A percentile compares a stretch with the other conserved stretches of the same genome.
Evolutionary conservation across 2,797 vertebrate species (phyloP).

Genomic region (Enteromius anoplus): DNA sequence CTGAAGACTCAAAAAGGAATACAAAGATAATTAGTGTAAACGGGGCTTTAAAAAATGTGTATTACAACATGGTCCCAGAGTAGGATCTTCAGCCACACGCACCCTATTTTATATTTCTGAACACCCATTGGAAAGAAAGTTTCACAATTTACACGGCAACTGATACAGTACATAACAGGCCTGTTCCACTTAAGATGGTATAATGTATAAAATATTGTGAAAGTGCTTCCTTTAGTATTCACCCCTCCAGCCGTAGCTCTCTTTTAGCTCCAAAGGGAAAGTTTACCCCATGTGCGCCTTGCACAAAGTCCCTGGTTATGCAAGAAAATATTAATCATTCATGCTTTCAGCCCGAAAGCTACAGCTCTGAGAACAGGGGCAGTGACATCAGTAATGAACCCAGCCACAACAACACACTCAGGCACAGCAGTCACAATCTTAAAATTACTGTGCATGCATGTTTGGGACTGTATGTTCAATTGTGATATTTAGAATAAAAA

Average conservation of each 20-base stretch:
- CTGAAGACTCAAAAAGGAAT: background rate
- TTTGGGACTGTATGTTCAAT: background rate
- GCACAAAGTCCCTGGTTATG: conserved; percentile 43
- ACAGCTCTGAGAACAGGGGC: conserved; percentile 27
- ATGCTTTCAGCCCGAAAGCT: conserved; percentile 35
- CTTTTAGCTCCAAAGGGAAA: conserved; percentile 30
- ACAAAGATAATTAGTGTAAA: background rate
- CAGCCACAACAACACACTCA: conserved; percentile 33
- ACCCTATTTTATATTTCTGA: too few species aligned
- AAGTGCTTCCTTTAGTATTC: background rate
- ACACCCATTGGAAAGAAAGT: background rate
- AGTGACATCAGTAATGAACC: conserved; percentile 53
- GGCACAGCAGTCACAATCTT: conserved; percentile 2
- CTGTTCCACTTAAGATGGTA: background rate
- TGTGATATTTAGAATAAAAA: background rate
- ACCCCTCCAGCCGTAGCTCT: background rate
- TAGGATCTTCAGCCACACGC: background rate
- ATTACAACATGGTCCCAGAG: background rate
- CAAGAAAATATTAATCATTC: conserved; percentile 58
- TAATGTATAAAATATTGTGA: conserved; percentile 20
- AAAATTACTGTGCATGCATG: background rate
- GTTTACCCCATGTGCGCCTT: conserved; percentile 40
- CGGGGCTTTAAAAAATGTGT: too few species aligned
- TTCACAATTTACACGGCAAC: background rate
- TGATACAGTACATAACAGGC: background rate